phyloP scores from a whole-genome alignment of 1,140 invertebrate species.

The Trichogramma pretiosum region DNA sequence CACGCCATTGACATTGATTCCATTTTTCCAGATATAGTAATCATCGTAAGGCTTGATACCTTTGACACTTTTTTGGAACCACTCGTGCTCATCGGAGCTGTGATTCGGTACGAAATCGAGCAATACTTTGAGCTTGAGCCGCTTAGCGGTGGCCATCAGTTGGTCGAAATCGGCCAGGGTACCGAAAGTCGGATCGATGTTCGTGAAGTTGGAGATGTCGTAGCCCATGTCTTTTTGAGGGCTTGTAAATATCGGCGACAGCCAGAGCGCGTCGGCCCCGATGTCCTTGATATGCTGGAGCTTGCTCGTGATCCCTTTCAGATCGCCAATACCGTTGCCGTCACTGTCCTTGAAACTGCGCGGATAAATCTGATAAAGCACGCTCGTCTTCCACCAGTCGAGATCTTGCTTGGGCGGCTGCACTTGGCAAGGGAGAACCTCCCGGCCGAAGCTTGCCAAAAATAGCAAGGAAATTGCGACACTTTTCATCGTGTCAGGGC shows the following conservation, averaged over 20 bases:
- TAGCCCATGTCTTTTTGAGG: conserved; percentile 48
- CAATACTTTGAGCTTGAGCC: conserved; percentile 50
- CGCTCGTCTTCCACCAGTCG: conserved; percentile 66
- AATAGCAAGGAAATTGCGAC: no score
- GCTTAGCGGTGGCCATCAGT: conserved; percentile 31
- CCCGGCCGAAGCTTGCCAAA: no score
- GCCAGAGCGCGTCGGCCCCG: conserved; percentile 45
- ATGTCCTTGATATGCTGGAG: conserved; percentile 28
- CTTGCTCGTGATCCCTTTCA: conserved; percentile 42
- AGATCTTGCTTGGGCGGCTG: neutral
- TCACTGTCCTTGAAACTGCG: conserved; percentile 62
- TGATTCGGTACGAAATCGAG: conserved; percentile 75
- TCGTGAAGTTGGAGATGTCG: conserved; percentile 43
- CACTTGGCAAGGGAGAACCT: no score
- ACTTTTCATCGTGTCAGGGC: no score
- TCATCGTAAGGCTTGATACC: conserved; percentile 53
- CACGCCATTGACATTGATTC: conserved; percentile 29
- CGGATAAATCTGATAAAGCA: conserved; percentile 72
- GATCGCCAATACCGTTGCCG: conserved; percentile 67
- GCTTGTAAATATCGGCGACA: conserved; percentile 48
- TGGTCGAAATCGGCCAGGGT: conserved; percentile 46
- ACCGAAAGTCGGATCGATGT: conserved; percentile 46
- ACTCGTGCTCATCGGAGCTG: conserved; percentile 59
- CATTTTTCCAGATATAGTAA: conserved; percentile 63
- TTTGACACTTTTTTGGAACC: conserved; percentile 58